These are phyloP conservation scores for Acomys russatus DNA, from an alignment of 2,797 vertebrate genomes.

Conservation along the genomic window DNA sequence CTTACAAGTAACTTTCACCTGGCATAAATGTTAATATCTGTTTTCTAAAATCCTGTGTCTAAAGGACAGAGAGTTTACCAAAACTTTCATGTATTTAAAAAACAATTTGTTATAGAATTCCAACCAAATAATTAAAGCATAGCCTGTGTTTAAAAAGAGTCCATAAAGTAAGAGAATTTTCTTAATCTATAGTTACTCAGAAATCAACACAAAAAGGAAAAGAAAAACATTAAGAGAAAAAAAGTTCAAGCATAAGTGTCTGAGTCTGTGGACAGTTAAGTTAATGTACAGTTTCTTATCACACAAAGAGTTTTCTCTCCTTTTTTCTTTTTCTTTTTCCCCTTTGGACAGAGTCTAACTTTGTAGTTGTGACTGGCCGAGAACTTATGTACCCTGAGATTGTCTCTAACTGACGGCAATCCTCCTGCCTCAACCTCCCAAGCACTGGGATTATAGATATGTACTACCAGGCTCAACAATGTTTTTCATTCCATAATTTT, in stretches of 20 bases:
- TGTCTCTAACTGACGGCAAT: neutral
- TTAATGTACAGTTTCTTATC: constrained; percentile 37
- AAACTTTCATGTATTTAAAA: neutral
- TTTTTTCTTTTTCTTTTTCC: neutral
- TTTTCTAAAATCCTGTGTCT: neutral
- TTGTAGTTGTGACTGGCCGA: neutral
- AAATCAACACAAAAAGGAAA: constrained; percentile 36
- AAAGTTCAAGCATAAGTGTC: neutral
- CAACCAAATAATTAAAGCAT: neutral
- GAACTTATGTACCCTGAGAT: neutral
- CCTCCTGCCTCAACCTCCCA: neutral
- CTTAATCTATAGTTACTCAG: neutral
- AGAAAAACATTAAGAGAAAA: neutral
- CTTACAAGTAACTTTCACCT: constrained; percentile 4
- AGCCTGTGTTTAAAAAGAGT: neutral
- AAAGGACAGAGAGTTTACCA: neutral
- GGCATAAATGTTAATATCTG: neutral
- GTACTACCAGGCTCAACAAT: neutral
- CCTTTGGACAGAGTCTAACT: neutral
- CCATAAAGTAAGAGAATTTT: constrained; percentile 40
- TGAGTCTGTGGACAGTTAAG: neutral
- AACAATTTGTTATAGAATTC: neutral
- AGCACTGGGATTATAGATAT: neutral
- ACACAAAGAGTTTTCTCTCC: neutral
- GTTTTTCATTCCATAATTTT: constrained; percentile 65